These are phyloP conservation scores for Melolontha melolontha DNA, from an alignment of 2,888 invertebrate species.

Conservation along the genomic window DNA sequence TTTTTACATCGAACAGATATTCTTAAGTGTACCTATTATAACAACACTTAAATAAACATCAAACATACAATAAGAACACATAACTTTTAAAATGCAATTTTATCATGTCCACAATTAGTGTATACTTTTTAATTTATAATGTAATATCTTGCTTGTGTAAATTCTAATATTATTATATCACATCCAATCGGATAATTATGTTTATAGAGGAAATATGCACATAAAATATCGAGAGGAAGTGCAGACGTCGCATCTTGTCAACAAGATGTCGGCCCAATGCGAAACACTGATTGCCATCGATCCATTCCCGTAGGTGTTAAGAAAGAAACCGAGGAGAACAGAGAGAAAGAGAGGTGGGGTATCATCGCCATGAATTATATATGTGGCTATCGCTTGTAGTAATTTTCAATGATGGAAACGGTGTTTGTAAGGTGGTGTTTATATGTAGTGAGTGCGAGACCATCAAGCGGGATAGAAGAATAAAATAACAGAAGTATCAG, in stretches of 20 bases:
- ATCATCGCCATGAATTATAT: slow-evolving; percentile 27
- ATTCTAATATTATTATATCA: slow-evolving; percentile 7
- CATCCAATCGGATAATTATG: slow-evolving; percentile 1
- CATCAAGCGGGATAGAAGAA: slow-evolving; percentile 14
- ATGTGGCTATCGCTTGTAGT: slow-evolving; percentile 14
- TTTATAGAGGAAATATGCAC: slow-evolving; percentile 20
- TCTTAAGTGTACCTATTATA: too few relatives aligned
- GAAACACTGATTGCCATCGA: slow-evolving; percentile 39
- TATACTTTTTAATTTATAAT: too few relatives aligned
- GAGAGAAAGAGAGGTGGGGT: background rate
- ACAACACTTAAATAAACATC: too few relatives aligned
- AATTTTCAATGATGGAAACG: slow-evolving; percentile 29
- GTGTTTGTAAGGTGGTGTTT: slow-evolving; percentile 16
- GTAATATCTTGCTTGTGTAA: too few relatives aligned
- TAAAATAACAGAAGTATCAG: slow-evolving; percentile 33
- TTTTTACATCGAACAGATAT: too few relatives aligned
- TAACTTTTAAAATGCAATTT: too few relatives aligned
- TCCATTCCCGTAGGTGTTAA: slow-evolving; percentile 36
- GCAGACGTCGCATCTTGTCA: slow-evolving; percentile 36
- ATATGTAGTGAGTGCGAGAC: background rate
- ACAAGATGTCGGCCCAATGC: slow-evolving; percentile 36
- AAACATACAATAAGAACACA: too few relatives aligned
- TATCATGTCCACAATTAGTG: too few relatives aligned
- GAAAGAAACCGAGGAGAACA: slow-evolving; percentile 14
- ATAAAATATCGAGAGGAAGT: slow-evolving; percentile 11